Conservation (phyloP, 2,888 invertebrate genomes). For the Athalia rosae region DNA sequence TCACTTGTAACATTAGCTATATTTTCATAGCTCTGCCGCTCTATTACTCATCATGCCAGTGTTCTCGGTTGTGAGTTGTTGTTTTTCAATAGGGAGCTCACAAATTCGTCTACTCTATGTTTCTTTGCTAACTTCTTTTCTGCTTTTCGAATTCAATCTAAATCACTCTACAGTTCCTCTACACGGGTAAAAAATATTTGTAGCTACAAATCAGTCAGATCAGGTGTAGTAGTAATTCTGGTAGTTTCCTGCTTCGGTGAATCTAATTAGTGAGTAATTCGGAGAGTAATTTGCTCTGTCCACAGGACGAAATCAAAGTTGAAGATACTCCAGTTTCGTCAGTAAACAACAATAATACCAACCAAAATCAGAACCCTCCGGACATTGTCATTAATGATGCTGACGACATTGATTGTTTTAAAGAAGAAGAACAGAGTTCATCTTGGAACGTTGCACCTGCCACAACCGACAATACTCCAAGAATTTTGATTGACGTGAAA, state of each 20-base stretch:
- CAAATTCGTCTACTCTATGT: too few species aligned
- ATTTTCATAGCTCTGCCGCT: slow-evolving; percentile 44
- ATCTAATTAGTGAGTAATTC: too few species aligned
- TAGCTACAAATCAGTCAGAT: background rate
- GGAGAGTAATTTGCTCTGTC: slow-evolving; percentile 62
- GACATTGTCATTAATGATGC: slow-evolving; percentile 48
- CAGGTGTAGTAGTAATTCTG: slow-evolving; percentile 21
- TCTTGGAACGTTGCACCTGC: background rate
- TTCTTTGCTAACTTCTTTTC: background rate
- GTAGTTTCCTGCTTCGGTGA: slow-evolving; percentile 55
- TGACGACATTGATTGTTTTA: background rate
- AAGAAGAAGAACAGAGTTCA: background rate
- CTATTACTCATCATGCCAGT: slow-evolving; percentile 36
- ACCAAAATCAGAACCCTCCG: slow-evolving; percentile 67
- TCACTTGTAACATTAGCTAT: slow-evolving; percentile 37
- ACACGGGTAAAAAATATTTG: background rate
- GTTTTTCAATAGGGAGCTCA: background rate
- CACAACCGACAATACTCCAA: background rate
- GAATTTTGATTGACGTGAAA: background rate
- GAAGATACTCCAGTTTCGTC: slow-evolving; percentile 63
- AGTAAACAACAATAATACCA: slow-evolving; percentile 63
- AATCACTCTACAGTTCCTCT: too few species aligned
- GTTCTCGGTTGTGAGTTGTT: background rate
- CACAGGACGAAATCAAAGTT: slow-evolving; percentile 60
- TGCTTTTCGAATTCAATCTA: background rate